Conservation (phyloP, 2,888 invertebrate genomes). For the Drosophila rellima region DNA sequence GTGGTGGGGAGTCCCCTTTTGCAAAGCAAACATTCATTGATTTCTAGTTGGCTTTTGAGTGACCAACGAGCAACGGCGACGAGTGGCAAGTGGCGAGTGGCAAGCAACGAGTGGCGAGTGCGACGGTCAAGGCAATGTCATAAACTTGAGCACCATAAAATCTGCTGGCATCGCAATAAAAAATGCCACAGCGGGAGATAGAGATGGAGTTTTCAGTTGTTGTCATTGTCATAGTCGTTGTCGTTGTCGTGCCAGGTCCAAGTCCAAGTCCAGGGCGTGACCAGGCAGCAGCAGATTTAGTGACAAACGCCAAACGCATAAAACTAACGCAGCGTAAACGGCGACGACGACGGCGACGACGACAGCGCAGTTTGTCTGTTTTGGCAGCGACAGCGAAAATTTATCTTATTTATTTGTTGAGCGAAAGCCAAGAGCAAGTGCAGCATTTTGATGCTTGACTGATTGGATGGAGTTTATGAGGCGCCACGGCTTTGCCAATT, state of each 20-base stretch:
- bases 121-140: slow-evolving; percentile 81
- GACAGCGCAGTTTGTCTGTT: slow-evolving; percentile 43
- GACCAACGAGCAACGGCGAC: slow-evolving; percentile 20
- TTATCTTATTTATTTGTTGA: slow-evolving; percentile 80
- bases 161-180: slow-evolving; percentile 84
- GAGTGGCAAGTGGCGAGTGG: slow-evolving; percentile 1
- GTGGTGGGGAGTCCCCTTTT: background rate
- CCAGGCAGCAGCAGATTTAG: slow-evolving; percentile 60
- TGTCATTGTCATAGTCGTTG: slow-evolving; percentile 10
- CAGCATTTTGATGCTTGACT: slow-evolving; percentile 83
- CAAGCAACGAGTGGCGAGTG: slow-evolving; percentile 21
- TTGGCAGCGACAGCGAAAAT: slow-evolving; percentile 79
- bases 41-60: slow-evolving; percentile 54
- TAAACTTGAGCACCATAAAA: slow-evolving; percentile 85
- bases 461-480: slow-evolving; percentile 70
- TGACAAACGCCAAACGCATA: slow-evolving; percentile 78
- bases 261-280: slow-evolving; percentile 66
- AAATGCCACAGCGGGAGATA: slow-evolving; percentile 78
- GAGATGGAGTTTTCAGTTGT: slow-evolving; percentile 25
- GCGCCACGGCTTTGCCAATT: slow-evolving; percentile 37
- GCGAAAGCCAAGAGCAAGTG: slow-evolving; percentile 63
- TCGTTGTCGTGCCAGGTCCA: slow-evolving; percentile 56
- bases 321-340: slow-evolving; percentile 85
- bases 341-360: slow-evolving; percentile 37
- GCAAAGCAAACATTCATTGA: slow-evolving; percentile 69